Base-by-base conservation (phyloP, 2,888 invertebrate genomes). In the Drosophila robusta region DNA sequence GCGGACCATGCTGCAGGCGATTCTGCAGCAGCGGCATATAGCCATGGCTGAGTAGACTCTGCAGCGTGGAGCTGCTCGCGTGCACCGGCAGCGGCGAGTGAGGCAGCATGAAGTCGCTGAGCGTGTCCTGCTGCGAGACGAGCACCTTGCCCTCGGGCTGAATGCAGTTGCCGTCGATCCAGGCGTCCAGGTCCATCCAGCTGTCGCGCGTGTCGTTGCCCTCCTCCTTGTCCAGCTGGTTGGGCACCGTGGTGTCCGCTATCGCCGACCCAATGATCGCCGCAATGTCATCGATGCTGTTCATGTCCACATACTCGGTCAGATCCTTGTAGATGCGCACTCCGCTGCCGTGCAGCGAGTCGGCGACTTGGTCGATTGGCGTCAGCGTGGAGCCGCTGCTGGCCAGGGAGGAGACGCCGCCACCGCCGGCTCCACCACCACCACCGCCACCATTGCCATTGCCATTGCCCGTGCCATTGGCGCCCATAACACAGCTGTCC, bases 121-220 rank as follows among this genome's bases (percentile, higher is more conserved):
- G 92, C 16, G 93, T 92, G 73, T 95, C 95, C 71, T 92, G 92
- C 87, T 95, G 95, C 1, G 94, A 94, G 18, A 95, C 94, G 47
- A 95, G 94, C 78, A 95, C 94, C 56, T 94, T 92, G 63, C 94
- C 95, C 73, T 95, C 95, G 76, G 94, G 94, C 75, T 96, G 96
- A 62, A 94, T 95, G 89, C 96, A 96, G 0, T 95, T 95, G 8
- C 95, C 95, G 68, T 96, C 96, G 79, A 97, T 96, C 96, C 96
- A 97, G 62, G 96, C 96, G 74, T 97, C 97, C 55, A 97, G 93
- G 90, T 97, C 97, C 94, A 97, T 96, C 97, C 97, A 97, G 79
- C 95, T 95, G 82, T 97, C 97, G 67, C 96, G 93, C 0, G 96
- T 96, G 52, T 95, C 95, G 89, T 94, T 93, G 0, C 95, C 95